Percentiles rank a stretch among this genome's conserved stretches.
Conservation (phyloP, 1,140 invertebrate genomes). For the Temnothorax longispinosus region DNA sequence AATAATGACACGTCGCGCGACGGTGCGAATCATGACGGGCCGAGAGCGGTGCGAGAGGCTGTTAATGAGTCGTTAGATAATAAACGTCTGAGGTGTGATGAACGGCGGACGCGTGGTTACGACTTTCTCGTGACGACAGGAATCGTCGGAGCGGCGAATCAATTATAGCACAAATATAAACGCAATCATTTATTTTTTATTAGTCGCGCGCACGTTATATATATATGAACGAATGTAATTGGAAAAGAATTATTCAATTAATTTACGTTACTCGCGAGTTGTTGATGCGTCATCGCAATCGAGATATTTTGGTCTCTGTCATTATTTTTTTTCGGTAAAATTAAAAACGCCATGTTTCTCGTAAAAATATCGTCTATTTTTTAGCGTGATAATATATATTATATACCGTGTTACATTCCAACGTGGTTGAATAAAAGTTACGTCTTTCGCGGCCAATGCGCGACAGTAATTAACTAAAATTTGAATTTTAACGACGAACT, state of each 20-base stretch:
- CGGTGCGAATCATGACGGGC: not conserved
- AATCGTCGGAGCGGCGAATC: not conserved
- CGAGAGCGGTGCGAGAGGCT: constrained; percentile 17
- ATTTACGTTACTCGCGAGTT: not conserved
- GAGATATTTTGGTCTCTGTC: not conserved
- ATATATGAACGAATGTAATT: not conserved
- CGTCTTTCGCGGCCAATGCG: constrained; percentile 18
- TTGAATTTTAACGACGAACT: constrained; percentile 47
- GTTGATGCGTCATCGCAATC: not conserved
- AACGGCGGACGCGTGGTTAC: constrained; percentile 15
- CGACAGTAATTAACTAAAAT: constrained; percentile 43
- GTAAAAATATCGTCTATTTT: not conserved
- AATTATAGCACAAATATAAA: constrained; percentile 20
- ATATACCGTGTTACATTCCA: not conserved
- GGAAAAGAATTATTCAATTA: constrained; percentile 5
- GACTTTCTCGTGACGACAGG: not conserved
- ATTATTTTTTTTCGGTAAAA: constrained; percentile 9
- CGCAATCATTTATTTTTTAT: not conserved
- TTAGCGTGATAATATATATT: not conserved
- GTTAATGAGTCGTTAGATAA: constrained; percentile 55
- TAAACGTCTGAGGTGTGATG: constrained; percentile 41
- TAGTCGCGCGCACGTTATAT: not conserved
- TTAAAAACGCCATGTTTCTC: not conserved
- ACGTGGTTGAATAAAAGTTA: constrained; percentile 27
- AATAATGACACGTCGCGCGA: constrained; percentile 20